Evolutionary conservation across 2,113 vertebrate genomes (phyloP), one percentile per base, ranked within the genome.

Genomic region (Periophthalmus modestus): DNA sequence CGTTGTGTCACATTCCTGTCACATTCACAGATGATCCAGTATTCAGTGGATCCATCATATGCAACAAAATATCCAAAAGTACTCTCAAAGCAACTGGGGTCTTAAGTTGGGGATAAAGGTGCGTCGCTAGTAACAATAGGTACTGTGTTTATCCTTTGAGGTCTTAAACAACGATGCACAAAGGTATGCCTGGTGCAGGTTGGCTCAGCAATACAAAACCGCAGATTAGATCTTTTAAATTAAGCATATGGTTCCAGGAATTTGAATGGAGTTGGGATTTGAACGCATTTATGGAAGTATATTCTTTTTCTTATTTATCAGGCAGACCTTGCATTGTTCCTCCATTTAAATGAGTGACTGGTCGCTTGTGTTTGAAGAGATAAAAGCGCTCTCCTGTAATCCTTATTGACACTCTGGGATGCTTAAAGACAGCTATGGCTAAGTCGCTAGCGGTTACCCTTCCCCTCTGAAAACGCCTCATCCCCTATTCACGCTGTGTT

Each of bases 371-470:
- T 92, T 92, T 89, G 89, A 87, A 86, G 87, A 94, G 93, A 94
- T 94, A 94, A 94, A 94, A 93, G 91, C 89, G 65, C 19, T 71
- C 90, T 85, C 85, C 81, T 88, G 83, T 94, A 94, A 94, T 94
- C 93, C 93, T 92, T 94, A 94, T 94, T 93, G 94, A 94, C 93
- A 92, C 89, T 82, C 74, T 47, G 86, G 91, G 90, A 91, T 89
- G 91, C 84, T 82, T 90, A 89, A 90, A 93, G 90, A 87, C 89
- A 88, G 89, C 87, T 89, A 88, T 78, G 88, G 87, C 89, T 93
- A 90, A 94, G 85, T 91, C 92, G 89, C 89, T 43, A 80, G 85
- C 65, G 86, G 52, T 55, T 71, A 84, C 92, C 91, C 91, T 88
- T 85, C 83, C 88, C 89, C 83, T 36, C 80, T 84, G 82, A 92